Percentiles rank a stretch among this genome's conserved stretches.
Conservation (phyloP, 2,113 vertebrate genomes). For the Nymphicus hollandicus region DNA sequence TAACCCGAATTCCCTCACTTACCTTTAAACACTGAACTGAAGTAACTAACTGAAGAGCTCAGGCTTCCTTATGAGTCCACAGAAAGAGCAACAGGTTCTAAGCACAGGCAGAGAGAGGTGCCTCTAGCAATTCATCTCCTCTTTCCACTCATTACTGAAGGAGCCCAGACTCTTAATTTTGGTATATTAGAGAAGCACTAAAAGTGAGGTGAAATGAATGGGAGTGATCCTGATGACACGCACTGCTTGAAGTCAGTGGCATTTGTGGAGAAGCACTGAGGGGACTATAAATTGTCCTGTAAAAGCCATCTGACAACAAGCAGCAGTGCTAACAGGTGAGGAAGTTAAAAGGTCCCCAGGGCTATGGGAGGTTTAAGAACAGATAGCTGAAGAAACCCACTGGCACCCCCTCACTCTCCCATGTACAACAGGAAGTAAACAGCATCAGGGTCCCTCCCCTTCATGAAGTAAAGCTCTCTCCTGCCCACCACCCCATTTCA, state of each 20-base stretch:
- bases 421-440: background rate
- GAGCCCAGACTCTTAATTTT: background rate
- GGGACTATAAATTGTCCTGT: background rate
- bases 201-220: background rate
- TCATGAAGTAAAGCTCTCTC: background rate
- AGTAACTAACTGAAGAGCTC: background rate
- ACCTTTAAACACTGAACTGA: conserved; percentile 13
- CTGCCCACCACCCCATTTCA: background rate
- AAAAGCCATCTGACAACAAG: background rate
- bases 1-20: background rate
- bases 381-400: background rate
- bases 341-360: background rate
- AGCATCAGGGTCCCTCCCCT: background rate
- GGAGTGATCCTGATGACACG: background rate
- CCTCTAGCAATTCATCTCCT: background rate
- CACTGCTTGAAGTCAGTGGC: background rate
- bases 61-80: background rate
- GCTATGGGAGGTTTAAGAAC: background rate
- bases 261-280: background rate
- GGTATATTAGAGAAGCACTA: background rate
- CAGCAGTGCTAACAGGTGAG: background rate
- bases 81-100: background rate
- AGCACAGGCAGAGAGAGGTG: background rate
- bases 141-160: background rate
- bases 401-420: background rate